Evolutionary conservation across 2,113 vertebrate genomes (phyloP), one percentile per base, ranked within the genome.

Genomic region (Cyphomyrus plagiostoma): DNA sequence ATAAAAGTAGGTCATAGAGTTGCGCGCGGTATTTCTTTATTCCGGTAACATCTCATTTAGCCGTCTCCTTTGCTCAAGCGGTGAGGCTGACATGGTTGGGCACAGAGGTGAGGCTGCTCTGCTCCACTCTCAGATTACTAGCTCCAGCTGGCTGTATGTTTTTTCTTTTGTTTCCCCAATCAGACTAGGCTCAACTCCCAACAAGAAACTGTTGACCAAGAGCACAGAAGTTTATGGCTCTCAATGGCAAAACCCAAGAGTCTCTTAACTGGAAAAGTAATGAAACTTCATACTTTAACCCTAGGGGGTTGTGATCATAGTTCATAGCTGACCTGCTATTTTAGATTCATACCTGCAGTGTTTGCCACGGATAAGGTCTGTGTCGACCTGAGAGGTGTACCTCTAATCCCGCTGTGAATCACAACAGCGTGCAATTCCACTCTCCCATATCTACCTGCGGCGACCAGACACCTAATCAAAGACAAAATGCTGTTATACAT

Each of bases 1-100:
- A 82, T 89, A 56, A 82, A 89, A 83, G 70, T 52, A 62, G 80
- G 89, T 84, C 89, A 62, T 62, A 46, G 53, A 62, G n/a, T 89
- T 82, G 21, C 6, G 13, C 80, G 10, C 5, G n/a, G 39, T 48
- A 30, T 56, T 50, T n/a, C 77, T 45, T 84, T 62, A 46, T 62
- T 83, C 52, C 21, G 9, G 11, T 66, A 58, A 62, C 52, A 13
- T 85, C 77, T 62, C 53, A 66, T 58, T 52, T 53, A 42, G 48
- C 74, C 8, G 26, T 23, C 45, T 48, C 11, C 9, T 46, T 89
- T 42, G 35, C 50, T 62, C 8, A 17, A 5, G 45, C 77, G 26
- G 35, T 15, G 8, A 83, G 52, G 53, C 35, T 45, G 49, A 46
- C 52, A 4, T 35, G 52, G 50, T 58, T 58, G 23, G 30, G 53